These are phyloP conservation scores for Eurytoma californica DNA, from an alignment of 2,888 invertebrate species.

Conservation along the genomic window DNA sequence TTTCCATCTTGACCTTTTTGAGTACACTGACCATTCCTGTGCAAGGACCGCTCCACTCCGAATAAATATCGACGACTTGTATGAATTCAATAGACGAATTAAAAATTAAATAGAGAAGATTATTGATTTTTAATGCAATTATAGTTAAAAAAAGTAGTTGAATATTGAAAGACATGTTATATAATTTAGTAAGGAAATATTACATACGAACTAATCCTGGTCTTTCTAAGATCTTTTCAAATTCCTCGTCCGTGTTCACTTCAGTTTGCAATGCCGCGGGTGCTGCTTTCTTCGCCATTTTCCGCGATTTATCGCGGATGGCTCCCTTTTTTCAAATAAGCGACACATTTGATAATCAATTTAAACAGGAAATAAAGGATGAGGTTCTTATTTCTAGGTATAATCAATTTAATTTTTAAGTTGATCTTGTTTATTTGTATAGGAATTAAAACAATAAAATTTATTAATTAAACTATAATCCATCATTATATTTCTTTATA, in stretches of 20 bases:
- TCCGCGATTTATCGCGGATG: constrained; percentile 52
- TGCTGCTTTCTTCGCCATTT: constrained; percentile 85
- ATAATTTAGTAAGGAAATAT: background rate
- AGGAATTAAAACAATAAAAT: too few relatives aligned
- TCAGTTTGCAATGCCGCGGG: constrained; percentile 88
- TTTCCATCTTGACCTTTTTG: constrained; percentile 91
- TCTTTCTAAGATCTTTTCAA: constrained; percentile 85
- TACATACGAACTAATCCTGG: constrained; percentile 81
- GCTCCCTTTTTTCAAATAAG: constrained; percentile 43
- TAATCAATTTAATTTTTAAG: background rate
- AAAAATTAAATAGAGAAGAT: constrained; percentile 5
- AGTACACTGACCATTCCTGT: constrained; percentile 90
- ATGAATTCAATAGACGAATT: background rate
- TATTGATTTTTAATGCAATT: too few relatives aligned
- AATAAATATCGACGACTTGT: constrained; percentile 91
- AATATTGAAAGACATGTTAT: background rate
- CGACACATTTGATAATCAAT: too few relatives aligned
- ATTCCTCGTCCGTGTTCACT: constrained; percentile 89
- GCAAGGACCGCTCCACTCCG: constrained; percentile 97
- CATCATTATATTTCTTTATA: too few relatives aligned
- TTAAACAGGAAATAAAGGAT: too few relatives aligned
- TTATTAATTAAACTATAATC: too few relatives aligned
- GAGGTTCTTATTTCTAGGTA: too few relatives aligned
- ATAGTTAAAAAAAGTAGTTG: background rate
- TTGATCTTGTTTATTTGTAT: too few relatives aligned